These are phyloP conservation scores for Pangasius djambal DNA, from an alignment of 2,797 vertebrate species.

Conservation along the genomic window DNA sequence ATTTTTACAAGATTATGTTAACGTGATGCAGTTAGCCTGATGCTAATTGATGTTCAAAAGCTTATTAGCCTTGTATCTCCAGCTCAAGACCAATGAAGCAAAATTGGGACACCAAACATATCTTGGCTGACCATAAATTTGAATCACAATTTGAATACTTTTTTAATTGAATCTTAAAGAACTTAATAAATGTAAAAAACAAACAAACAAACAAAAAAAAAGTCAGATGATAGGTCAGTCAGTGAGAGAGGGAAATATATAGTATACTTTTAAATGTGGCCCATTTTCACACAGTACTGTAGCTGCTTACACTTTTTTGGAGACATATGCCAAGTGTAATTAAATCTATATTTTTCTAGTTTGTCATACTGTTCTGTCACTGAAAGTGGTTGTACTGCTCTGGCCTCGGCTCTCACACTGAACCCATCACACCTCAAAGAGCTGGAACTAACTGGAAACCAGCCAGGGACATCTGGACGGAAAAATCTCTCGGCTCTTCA, in stretches of 20 bases:
- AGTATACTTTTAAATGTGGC: background rate
- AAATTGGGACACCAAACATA: background rate
- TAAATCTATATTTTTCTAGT: conserved; percentile 17
- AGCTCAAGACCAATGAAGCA: background rate
- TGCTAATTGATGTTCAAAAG: background rate
- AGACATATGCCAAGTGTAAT: background rate
- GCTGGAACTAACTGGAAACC: conserved; percentile 42
- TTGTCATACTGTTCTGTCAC: conserved; percentile 46
- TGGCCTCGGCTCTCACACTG: conserved; percentile 20
- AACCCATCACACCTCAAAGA: conserved; percentile 46
- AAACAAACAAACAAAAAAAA: background rate
- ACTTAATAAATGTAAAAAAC: background rate
- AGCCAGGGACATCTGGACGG: conserved; percentile 8
- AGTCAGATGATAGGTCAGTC: background rate
- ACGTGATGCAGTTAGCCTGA: background rate
- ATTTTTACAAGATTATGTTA: background rate
- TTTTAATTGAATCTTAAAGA: background rate
- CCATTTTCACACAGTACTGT: background rate
- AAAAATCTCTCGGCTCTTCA: conserved; percentile 32
- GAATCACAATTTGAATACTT: background rate
- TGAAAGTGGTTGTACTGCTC: conserved; percentile 28
- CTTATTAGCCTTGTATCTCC: background rate
- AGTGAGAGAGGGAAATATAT: background rate
- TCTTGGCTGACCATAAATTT: background rate
- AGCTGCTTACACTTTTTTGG: background rate